phyloP scores from a whole-genome alignment of 1,140 invertebrate species.

The Goniozus legneri region DNA sequence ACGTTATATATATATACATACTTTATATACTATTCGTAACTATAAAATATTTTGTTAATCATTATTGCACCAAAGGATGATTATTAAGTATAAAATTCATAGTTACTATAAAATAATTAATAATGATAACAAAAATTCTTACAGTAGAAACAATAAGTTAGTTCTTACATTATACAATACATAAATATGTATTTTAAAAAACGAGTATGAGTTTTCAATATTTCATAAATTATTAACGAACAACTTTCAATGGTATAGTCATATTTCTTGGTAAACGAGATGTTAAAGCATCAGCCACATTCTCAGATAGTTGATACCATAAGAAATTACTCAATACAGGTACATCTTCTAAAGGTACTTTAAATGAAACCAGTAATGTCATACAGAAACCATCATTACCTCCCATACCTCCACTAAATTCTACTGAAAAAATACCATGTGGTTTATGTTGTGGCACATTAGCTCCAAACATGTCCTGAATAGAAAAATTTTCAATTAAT shows the following conservation, averaged over 20 bases:
- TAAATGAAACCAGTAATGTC: constrained; percentile 80
- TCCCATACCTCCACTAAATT: constrained; percentile 55
- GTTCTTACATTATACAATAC: background rate
- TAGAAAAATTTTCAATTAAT: constrained; percentile 5
- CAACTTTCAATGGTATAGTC: constrained; percentile 76
- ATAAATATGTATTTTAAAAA: constrained; percentile 4
- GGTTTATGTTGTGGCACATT: constrained; percentile 82
- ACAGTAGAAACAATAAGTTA: too few species aligned
- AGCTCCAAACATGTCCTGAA: constrained; percentile 79
- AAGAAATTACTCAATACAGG: constrained; percentile 82
- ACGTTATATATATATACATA: too few species aligned
- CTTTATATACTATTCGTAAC: too few species aligned
- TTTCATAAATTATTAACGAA: constrained; percentile 61
- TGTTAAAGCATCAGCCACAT: constrained; percentile 68
- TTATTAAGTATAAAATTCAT: too few species aligned
- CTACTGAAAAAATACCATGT: constrained; percentile 71
- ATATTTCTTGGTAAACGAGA: constrained; percentile 67
- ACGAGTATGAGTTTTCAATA: background rate
- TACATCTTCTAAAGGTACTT: constrained; percentile 79
- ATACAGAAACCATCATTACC: constrained; percentile 78
- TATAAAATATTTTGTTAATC: too few species aligned
- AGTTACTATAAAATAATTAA: too few species aligned
- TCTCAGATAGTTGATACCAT: constrained; percentile 76
- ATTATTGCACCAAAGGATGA: too few species aligned
- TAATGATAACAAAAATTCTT: too few species aligned